A percentile compares a stretch with the other conserved stretches of the same genome.
phyloP scores from a whole-genome alignment of 2,888 invertebrate genomes.

The Platerodrilus igneus region DNA sequence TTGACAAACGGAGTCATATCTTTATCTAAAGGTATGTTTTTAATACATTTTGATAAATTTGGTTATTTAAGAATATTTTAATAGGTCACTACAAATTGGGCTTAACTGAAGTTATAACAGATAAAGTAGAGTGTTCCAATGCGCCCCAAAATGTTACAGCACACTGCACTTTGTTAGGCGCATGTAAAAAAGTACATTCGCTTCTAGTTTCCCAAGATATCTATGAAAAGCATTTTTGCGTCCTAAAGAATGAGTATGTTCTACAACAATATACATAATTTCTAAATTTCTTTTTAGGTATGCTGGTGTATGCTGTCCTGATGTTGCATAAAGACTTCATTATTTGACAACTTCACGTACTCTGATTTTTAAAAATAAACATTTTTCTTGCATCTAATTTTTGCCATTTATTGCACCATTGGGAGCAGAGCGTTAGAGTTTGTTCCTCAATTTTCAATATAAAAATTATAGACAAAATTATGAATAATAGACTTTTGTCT shows the following conservation, averaged over 20 bases:
- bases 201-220: background rate
- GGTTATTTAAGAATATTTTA: background rate
- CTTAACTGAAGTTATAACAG: background rate
- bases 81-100: constrained; percentile 5
- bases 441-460: no score
- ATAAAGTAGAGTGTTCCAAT: background rate
- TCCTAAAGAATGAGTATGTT: constrained; percentile 3
- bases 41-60: background rate
- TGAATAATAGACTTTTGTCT: no score
- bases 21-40: background rate
- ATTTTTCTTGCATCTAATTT: no score
- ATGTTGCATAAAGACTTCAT: no score
- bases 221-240: constrained; percentile 6
- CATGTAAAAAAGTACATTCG: background rate
- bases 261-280: background rate
- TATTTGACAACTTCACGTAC: no score
- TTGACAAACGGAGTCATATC: constrained; percentile 1
- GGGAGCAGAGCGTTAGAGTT: no score
- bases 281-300: background rate
- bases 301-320: constrained; percentile 7
- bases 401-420: no score
- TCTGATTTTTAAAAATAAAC: no score
- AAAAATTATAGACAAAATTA: no score
- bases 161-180: background rate
- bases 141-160: constrained; percentile 3